phyloP scores from a whole-genome alignment of 37 sponge, comb jelly and placozoan genomes.

The Amphimedon queenslandica region DNA sequence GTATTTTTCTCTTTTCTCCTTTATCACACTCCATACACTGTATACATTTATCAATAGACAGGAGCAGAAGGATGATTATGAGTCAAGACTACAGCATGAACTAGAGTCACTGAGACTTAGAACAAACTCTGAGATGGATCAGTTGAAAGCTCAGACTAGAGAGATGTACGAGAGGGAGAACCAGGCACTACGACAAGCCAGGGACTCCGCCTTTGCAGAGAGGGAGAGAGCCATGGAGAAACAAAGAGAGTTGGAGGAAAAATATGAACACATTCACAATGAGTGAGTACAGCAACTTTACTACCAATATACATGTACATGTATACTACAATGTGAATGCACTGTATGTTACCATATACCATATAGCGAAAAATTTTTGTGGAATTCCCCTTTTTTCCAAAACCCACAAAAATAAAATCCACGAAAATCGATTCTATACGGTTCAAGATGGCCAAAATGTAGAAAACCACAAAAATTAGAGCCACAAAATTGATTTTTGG shows the following conservation, averaged over 20 bases:
- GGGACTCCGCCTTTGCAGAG: constrained; percentile 53
- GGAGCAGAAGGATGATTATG: constrained; percentile 55
- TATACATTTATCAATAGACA: constrained; percentile 33
- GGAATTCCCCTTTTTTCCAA: too few relatives aligned
- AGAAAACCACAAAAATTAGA: too few relatives aligned
- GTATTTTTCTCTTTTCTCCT: too few relatives aligned
- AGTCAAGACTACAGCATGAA: constrained; percentile 57
- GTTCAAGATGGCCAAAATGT: too few relatives aligned
- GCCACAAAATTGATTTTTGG: too few relatives aligned
- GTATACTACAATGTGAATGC: too few relatives aligned
- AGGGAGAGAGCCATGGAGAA: constrained; percentile 51
- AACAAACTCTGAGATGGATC: constrained; percentile 67
- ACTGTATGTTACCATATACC: too few relatives aligned
- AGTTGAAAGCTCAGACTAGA: constrained; percentile 52
- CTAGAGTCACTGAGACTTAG: constrained; percentile 45
- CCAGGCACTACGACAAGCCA: constrained; percentile 44
- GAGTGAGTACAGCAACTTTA: constrained; percentile 57
- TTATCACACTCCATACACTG: too few relatives aligned
- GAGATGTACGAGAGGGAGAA: constrained; percentile 84
- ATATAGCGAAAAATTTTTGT: too few relatives aligned
- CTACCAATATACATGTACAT: too few relatives aligned
- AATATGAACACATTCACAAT: constrained; percentile 40
- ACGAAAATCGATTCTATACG: too few relatives aligned
- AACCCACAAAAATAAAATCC: too few relatives aligned
- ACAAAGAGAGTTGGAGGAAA: constrained; percentile 31